A percentile compares a stretch with the other conserved stretches of the same genome.
These are phyloP conservation scores for Lepidotrigona ventralis DNA, from an alignment of 1,140 invertebrate genomes.

Conservation along the genomic window DNA sequence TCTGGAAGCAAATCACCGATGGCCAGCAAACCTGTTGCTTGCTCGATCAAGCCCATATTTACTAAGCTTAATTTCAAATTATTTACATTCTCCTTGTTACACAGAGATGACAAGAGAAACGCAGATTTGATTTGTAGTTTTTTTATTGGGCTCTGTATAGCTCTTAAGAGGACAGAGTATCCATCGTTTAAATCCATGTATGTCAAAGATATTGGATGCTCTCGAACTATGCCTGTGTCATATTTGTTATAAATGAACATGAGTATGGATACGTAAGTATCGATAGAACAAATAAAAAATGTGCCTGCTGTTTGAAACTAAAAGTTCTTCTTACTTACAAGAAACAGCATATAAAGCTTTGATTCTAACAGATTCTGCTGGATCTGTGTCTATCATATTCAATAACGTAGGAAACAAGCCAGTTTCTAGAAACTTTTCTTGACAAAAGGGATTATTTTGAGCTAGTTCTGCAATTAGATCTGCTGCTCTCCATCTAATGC, in stretches of 20 bases:
- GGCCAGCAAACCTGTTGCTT: conserved; percentile 79
- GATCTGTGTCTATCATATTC: conserved; percentile 84
- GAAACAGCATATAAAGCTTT: conserved; percentile 89
- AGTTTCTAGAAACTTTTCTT: conserved; percentile 83
- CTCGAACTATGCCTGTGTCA: conserved; percentile 82
- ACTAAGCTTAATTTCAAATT: conserved; percentile 79
- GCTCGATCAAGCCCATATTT: conserved; percentile 83
- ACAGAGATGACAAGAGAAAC: conserved; percentile 85
- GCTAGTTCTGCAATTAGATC: conserved; percentile 86
- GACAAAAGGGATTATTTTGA: conserved; percentile 91
- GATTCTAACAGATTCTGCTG: conserved; percentile 80
- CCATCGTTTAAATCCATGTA: conserved; percentile 84
- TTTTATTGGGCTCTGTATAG: conserved; percentile 82
- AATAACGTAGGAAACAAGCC: conserved; percentile 84
- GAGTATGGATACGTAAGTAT: not conserved
- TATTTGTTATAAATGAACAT: conserved; percentile 23
- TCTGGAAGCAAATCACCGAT: conserved; percentile 74
- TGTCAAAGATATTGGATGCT: conserved; percentile 81
- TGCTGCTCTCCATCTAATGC: conserved; percentile 83
- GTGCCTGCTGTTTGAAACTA: not conserved
- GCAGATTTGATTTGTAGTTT: conserved; percentile 86
- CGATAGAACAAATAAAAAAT: not conserved
- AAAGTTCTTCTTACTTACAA: conserved; percentile 81
- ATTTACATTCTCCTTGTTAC: conserved; percentile 81
- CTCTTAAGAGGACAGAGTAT: conserved; percentile 82